phyloP scores from a whole-genome alignment of 2,888 invertebrate species.

The Neocrepidodera transversa region DNA sequence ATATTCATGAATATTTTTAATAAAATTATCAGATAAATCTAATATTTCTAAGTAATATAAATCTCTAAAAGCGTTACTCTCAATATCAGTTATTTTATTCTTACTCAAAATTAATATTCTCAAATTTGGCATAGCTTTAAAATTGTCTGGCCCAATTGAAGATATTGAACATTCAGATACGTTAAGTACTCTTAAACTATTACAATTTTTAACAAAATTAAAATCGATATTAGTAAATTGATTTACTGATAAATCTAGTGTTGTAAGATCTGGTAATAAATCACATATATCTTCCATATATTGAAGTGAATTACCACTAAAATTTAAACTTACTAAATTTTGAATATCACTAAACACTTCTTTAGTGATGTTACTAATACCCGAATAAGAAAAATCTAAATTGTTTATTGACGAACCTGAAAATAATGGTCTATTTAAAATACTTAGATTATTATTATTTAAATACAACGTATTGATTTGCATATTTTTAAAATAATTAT shows the following conservation, averaged over 20 bases:
- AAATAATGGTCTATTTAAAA: background rate
- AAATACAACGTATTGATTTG: background rate
- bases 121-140: background rate
- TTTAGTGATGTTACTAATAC: background rate
- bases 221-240: background rate
- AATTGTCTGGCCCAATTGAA: background rate
- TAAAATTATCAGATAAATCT: background rate
- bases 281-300: background rate
- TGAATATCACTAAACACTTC: background rate
- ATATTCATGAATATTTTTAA: background rate
- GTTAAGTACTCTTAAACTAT: background rate
- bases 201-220: background rate
- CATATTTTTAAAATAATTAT: background rate
- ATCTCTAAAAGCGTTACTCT: background rate
- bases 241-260: background rate
- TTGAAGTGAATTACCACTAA: background rate
- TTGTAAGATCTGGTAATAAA: background rate
- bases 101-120: background rate
- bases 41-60: background rate
- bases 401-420: background rate
- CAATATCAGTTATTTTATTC: background rate
- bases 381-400: background rate
- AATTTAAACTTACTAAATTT: background rate
- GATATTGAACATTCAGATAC: background rate
- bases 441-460: background rate